Conservation (phyloP, 2,888 invertebrate genomes). For the Campoplex nolae region DNA sequence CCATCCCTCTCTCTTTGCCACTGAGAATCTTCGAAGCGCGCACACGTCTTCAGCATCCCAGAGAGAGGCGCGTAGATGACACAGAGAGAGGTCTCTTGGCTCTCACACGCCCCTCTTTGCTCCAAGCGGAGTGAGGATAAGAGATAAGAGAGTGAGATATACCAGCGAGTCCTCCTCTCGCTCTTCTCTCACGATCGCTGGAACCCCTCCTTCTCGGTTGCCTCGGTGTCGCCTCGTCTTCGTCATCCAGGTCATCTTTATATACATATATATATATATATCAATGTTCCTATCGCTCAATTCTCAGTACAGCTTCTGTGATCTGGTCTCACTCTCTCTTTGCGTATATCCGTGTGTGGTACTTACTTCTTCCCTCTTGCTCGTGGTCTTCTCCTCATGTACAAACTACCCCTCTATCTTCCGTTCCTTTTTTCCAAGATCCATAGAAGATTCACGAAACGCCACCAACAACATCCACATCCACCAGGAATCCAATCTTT, state of each 20-base stretch:
- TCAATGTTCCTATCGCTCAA: conserved; percentile 1
- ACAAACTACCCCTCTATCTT: conserved; percentile 51
- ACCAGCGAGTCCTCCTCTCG: conserved; percentile 16
- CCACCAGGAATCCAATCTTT: neutral
- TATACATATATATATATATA: neutral
- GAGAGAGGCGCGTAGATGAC: conserved; percentile 43
- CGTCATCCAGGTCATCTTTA: conserved; percentile 8
- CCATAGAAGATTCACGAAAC: neutral
- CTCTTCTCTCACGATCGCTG: conserved; percentile 16
- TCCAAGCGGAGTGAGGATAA: conserved; percentile 45
- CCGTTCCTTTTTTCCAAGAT: neutral
- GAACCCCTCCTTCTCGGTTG: conserved; percentile 32
- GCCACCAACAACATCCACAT: neutral
- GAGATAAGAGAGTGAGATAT: conserved; percentile 60
- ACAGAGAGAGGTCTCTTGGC: conserved; percentile 25
- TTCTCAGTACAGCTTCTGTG: conserved; percentile 44
- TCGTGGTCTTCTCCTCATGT: conserved; percentile 17
- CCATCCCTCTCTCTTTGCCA: neutral
- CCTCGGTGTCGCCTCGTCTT: conserved; percentile 14
- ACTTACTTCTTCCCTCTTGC: conserved; percentile 26
- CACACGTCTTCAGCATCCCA: conserved; percentile 34
- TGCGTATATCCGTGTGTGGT: conserved; percentile 22
- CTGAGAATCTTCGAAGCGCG: conserved; percentile 17
- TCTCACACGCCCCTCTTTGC: conserved; percentile 71
- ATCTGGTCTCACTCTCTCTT: conserved; percentile 23